Evolutionary conservation across 2,113 vertebrate species (phyloP), one percentile per base, ranked within the genome.

Genomic region (Vombatus ursinus): DNA sequence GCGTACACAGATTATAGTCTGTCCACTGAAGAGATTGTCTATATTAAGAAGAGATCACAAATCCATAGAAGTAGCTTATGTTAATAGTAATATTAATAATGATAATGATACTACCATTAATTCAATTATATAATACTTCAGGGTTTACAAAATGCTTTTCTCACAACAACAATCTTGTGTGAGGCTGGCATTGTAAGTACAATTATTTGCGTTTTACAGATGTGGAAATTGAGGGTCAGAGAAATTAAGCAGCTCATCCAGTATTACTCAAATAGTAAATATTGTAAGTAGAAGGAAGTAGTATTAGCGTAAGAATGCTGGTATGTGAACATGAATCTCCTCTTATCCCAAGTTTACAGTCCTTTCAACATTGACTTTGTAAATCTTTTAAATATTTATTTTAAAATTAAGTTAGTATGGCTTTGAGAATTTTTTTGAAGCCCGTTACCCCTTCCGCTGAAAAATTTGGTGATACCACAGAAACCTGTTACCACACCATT

Each of bases 401-500:
- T 84, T 8, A 84, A 44, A 77, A 84, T 84, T 44, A 44, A 44
- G 23, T 84, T 44, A 84, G 26, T 23, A 44, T 84, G 26, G 16
- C 19, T 84, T 44, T 44, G 57, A 68, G 28, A 37, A 11, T 11
- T 31, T 61, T 26, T 68, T 68, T 57, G 10, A 57, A 31, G 9
- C 26, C 54, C 11, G 2, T 26, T 28, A 3, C 31, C 1, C 3
- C 31, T 14, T 37, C 10, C 31, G 14, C 37, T 68, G 57, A 68
- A 68, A 37, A 68, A 68, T 14, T 14, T 68, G 26, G 10, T 37
- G 28, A 37, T 4, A 61, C 28, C 89, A 96, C n/a, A 94, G 52
- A 94, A 93, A 48, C 61, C 92, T 90, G 57, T 92, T 47, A 93
- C 91, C 23, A 0, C 90, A 92, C 95, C 96, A 95, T 95, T 97